Conservation (phyloP, 2,797 vertebrate species). For the Salarias fasciatus region DNA sequence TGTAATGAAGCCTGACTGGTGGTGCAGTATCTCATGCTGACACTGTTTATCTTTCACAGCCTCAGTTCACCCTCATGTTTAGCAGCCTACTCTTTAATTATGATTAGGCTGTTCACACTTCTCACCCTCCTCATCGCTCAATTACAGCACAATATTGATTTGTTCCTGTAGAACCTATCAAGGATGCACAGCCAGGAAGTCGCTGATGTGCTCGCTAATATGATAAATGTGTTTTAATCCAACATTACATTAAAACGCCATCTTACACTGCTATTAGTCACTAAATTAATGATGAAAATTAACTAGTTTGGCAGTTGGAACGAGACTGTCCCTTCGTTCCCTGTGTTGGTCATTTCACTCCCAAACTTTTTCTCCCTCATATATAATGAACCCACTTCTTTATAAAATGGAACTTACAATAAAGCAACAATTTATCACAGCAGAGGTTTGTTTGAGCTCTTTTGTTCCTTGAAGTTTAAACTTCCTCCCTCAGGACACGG, state of each 20-base stretch:
- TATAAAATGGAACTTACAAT: slow-evolving; percentile 61
- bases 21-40: slow-evolving; percentile 51
- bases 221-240: slow-evolving; percentile 88
- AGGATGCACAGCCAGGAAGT: slow-evolving; percentile 83
- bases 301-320: slow-evolving; percentile 80
- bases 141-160: slow-evolving; percentile 88
- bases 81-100: slow-evolving; percentile 82
- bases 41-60: slow-evolving; percentile 74
- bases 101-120: slow-evolving; percentile 86
- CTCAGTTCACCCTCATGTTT: slow-evolving; percentile 69
- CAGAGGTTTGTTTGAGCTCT: slow-evolving; percentile 63
- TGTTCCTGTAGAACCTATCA: slow-evolving; percentile 86
- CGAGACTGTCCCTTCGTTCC: slow-evolving; percentile 63
- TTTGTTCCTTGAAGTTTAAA: slow-evolving; percentile 60
- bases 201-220: slow-evolving; percentile 84
- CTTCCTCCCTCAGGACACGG: slow-evolving; percentile 38
- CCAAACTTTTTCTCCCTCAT: slow-evolving; percentile 72
- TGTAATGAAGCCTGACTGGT: slow-evolving; percentile 41
- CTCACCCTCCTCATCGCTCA: slow-evolving; percentile 87
- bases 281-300: slow-evolving; percentile 85
- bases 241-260: slow-evolving; percentile 84
- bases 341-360: slow-evolving; percentile 76
- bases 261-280: slow-evolving; percentile 80
- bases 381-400: slow-evolving; percentile 75
- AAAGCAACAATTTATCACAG: slow-evolving; percentile 76